Conservation (phyloP, 2,113 vertebrate species). For the Calonectris borealis region DNA sequence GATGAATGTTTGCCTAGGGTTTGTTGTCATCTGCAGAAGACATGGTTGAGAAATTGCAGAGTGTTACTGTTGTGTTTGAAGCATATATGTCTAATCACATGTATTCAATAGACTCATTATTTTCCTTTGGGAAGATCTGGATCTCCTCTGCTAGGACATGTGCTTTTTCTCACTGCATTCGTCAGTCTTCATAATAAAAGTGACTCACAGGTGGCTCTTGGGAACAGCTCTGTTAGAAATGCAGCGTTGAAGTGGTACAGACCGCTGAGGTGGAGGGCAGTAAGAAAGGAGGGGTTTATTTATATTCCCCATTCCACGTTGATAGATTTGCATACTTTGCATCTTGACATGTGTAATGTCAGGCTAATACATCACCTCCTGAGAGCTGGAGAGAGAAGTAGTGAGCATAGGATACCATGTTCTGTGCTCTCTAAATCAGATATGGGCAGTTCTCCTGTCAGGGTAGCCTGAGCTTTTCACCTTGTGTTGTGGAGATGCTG, state of each 20-base stretch:
- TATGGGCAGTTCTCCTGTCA: neutral
- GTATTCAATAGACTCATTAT: neutral
- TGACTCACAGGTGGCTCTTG: neutral
- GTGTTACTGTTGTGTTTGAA: neutral
- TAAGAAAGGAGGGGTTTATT: neutral
- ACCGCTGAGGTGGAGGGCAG: neutral
- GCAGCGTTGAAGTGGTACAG: neutral
- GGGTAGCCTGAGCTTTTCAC: neutral
- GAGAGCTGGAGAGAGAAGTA: neutral
- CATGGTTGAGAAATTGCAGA: neutral
- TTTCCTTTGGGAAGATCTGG: neutral
- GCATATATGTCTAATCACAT: neutral
- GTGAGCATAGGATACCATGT: fast-evolving
- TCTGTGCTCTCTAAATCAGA: neutral
- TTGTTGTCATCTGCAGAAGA: neutral
- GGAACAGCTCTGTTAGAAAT: neutral
- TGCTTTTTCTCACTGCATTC: neutral
- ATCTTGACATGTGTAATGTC: neutral
- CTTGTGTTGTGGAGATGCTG: neutral
- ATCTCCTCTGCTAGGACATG: neutral
- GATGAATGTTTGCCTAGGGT: neutral
- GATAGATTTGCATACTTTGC: neutral
- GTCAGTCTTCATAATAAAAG: neutral
- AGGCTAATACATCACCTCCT: neutral
- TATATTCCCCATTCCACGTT: neutral